These are phyloP conservation scores for Girardia tigrina DNA, from an alignment of 2,888 invertebrate species.

Conservation along the genomic window DNA sequence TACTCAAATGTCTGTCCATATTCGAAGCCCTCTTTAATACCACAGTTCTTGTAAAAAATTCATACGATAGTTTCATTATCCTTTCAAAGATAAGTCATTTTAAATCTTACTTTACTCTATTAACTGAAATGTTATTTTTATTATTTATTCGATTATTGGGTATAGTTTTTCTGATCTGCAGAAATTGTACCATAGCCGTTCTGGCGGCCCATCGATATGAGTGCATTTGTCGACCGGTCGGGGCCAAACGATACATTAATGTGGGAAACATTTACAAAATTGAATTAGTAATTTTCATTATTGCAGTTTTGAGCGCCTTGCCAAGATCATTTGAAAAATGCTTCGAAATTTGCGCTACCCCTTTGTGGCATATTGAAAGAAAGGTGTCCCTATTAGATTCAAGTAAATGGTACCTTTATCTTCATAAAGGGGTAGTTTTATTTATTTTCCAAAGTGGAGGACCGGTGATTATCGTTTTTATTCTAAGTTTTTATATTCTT, in stretches of 20 bases:
- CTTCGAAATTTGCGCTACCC: background rate
- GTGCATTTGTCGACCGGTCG: conserved; percentile 31
- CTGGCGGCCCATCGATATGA: conserved; percentile 36
- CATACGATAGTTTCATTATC: background rate
- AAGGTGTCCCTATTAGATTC: background rate
- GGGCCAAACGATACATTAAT: conserved; percentile 1
- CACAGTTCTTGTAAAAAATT: background rate
- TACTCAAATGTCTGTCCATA: conserved; percentile 26
- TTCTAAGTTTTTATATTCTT: conserved; percentile 34
- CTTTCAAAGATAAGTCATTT: background rate
- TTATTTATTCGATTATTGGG: conserved; percentile 20
- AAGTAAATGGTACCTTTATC: conserved; percentile 1
- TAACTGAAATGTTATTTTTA: background rate
- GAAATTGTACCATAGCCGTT: conserved; percentile 34
- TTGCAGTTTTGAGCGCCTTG: background rate
- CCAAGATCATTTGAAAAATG: conserved; percentile 30
- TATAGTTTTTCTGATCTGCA: conserved; percentile 31
- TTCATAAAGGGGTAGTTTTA: conserved; percentile 27
- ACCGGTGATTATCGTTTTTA: conserved; percentile 30
- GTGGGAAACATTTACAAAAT: background rate
- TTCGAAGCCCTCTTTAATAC: conserved; percentile 30
- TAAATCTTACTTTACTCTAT: background rate
- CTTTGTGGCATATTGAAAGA: background rate
- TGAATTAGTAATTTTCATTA: background rate
- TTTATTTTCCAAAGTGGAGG: conserved; percentile 35